Evolutionary conservation across 2,888 invertebrate species (phyloP).

Genomic region (Phortica okadai): DNA sequence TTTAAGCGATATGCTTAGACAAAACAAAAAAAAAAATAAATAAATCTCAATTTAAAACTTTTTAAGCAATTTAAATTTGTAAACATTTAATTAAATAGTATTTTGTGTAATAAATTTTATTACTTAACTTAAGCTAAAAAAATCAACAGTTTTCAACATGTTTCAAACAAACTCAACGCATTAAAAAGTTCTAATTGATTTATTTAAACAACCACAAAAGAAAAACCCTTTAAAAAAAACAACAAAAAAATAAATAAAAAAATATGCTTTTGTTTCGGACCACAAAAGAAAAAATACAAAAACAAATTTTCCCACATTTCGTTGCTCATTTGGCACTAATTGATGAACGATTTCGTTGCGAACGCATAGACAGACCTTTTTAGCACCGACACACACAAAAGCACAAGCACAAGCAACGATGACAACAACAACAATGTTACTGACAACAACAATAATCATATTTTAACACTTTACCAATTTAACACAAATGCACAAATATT

Average conservation of each 20-base stretch:
- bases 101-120: background rate
- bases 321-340: background rate
- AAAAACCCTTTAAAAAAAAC: background rate
- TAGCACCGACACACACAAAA: too few relatives aligned
- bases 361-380: background rate
- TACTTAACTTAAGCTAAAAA: too few relatives aligned
- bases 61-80: too few relatives aligned
- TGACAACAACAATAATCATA: too few relatives aligned
- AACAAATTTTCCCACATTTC: background rate
- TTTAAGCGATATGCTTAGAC: too few relatives aligned
- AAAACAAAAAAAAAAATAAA: too few relatives aligned
- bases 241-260: background rate
- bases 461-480: too few relatives aligned
- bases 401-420: too few relatives aligned
- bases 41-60: too few relatives aligned
- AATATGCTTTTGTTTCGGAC: background rate
- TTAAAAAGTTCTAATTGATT: constrained; percentile 22
- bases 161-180: constrained; percentile 16
- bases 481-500: too few relatives aligned
- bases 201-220: background rate
- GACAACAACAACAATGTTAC: too few relatives aligned
- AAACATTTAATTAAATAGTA: too few relatives aligned
- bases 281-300: background rate
- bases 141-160: background rate
- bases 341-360: background rate